Evolutionary conservation across 2,113 vertebrate species (phyloP), one percentile per base, ranked within the genome.

Genomic region (Parus major): DNA sequence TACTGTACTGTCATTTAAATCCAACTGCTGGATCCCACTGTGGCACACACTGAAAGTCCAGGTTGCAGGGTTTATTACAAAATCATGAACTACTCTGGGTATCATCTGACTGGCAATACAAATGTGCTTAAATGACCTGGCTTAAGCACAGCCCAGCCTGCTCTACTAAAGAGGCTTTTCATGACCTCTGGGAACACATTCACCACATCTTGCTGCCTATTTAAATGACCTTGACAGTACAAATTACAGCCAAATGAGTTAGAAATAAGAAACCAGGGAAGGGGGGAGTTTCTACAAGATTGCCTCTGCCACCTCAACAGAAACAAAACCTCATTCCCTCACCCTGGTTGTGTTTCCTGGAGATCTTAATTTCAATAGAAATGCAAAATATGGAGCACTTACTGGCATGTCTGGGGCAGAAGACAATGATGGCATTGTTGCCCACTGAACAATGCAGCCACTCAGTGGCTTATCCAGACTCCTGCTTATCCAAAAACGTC

Each of bases 151-250:
- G 78, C 86, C 81, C 87, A 80, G 86, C 42, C 55, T 73, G 70
- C 85, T 95, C 63, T 91, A 15, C 69, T 89, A 96, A 97, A 97
- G 92, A 94, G 94, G 95, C 95, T 97, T 97, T 97, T 95, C 78
- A 47, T 90, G 94, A 97, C 95, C 95, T 95, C 90, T 92, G 97
- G 96, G 96, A 97, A 93, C 83, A 88, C 50, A 86, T 86, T 95
- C 7, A 2, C 70, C 86, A 82, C 86, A 35, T 95, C 77, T 59
- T 95, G 90, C 90, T 88, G 94, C 86, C 78, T 93, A 83, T 96
- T 95, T 86, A 88, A 95, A 97, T 94, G 97, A 96, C 96, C 95
- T 97, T 97, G 96, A 90, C 87, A 90, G 90, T 88, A 91, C 85
- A 97, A 95, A 94, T 88, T 77, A 44, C 83, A 91, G 75, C 91